phyloP scores from a whole-genome alignment of 2,888 invertebrate species.

The Drosophila eohydei region DNA sequence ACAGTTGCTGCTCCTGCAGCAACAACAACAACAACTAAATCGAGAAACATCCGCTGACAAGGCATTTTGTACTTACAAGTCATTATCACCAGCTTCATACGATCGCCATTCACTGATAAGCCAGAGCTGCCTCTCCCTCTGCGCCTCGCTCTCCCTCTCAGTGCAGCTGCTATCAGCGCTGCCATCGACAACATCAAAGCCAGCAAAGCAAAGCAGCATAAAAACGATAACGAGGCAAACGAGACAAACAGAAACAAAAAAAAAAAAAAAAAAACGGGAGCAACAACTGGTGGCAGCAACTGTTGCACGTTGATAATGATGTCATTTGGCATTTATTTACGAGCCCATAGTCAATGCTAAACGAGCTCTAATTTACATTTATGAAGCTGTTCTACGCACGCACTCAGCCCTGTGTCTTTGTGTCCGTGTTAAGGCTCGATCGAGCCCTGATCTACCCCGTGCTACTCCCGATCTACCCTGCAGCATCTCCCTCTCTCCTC shows the following conservation, averaged over 20 bases:
- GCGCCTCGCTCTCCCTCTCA: not conserved
- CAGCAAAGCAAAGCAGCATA: conserved; percentile 66
- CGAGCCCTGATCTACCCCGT: conserved; percentile 3
- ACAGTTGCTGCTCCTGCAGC: conserved; percentile 23
- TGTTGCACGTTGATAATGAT: conserved; percentile 78
- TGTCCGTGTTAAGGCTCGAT: conserved; percentile 25
- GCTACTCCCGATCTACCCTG: not conserved
- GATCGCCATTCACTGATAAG: conserved; percentile 72
- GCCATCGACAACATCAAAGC: conserved; percentile 74
- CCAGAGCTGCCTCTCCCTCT: conserved; percentile 37
- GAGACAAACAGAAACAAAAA: conserved; percentile 43
- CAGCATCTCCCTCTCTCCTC: not conserved
- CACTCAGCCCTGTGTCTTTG: conserved; percentile 51
- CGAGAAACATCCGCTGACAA: conserved; percentile 70
- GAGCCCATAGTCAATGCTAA: conserved; percentile 82
- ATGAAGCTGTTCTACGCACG: conserved; percentile 83
- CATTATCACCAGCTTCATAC: conserved; percentile 81
- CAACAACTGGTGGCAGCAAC: conserved; percentile 30
- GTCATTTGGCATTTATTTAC: conserved; percentile 84
- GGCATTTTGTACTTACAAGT: conserved; percentile 83
- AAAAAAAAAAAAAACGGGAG: conserved; percentile 27
- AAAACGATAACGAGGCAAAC: conserved; percentile 67
- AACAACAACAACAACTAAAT: conserved; percentile 57
- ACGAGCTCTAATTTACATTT: conserved; percentile 84
- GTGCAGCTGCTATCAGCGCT: conserved; percentile 60